Percentiles rank a stretch among this genome's conserved stretches.
phyloP scores from a whole-genome alignment of 2,888 invertebrate genomes.

The Machimus atricapillus region DNA sequence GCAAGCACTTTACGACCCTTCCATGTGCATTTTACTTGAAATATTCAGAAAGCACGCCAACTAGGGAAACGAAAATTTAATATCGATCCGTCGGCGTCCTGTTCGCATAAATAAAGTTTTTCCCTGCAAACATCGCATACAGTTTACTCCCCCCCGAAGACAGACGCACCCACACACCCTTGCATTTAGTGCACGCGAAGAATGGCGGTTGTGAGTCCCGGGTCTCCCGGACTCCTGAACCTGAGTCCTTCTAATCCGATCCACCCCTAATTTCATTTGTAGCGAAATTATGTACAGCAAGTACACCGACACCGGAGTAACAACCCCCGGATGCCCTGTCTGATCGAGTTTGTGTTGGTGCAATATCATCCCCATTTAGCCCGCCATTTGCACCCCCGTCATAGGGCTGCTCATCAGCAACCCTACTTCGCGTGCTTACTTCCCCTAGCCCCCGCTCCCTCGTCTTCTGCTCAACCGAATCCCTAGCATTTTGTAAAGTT shows the following conservation, averaged over 20 bases:
- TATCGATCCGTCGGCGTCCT: constrained; percentile 43
- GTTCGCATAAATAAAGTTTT: constrained; percentile 39
- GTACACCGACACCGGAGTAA: constrained; percentile 7
- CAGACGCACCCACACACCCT: not conserved
- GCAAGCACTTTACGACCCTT: constrained; percentile 30
- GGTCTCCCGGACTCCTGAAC: not conserved
- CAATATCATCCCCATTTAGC: constrained; percentile 1
- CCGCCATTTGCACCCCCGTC: constrained; percentile 16
- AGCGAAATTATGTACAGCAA: constrained; percentile 24
- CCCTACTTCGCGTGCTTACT: not conserved
- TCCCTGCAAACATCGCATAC: not conserved
- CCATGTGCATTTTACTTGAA: constrained; percentile 40
- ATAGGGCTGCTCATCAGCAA: constrained; percentile 23
- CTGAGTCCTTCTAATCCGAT: constrained; percentile 29
- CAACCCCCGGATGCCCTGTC: not conserved
- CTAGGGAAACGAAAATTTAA: constrained; percentile 34
- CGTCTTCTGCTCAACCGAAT: not conserved
- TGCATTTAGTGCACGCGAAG: constrained; percentile 6
- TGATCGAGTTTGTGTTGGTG: constrained; percentile 2
- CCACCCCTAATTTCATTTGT: constrained; percentile 38
- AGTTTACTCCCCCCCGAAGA: constrained; percentile 8
- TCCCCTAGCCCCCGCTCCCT: not conserved
- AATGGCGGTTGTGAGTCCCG: not conserved
- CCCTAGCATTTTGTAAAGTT: not conserved
- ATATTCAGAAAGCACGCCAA: constrained; percentile 41